Evolutionary conservation across 1,140 invertebrate species (phyloP).

Genomic region (Drosophila mayri): DNA sequence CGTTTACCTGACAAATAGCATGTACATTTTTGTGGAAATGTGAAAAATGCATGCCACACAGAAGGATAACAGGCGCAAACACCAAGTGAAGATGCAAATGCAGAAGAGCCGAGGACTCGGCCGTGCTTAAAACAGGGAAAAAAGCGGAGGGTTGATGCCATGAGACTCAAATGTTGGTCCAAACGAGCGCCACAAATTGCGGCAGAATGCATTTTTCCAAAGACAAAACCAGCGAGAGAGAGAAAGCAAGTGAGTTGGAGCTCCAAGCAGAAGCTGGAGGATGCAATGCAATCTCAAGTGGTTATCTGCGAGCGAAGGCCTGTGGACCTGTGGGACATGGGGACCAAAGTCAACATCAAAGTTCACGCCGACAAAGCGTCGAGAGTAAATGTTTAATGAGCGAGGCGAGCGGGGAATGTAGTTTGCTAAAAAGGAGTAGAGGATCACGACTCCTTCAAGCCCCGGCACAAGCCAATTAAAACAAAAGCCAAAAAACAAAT

Average conservation of each 20-base stretch:
- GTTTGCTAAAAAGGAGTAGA: conserved; percentile 61
- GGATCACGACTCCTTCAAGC: conserved; percentile 68
- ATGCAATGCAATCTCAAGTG: conserved; percentile 77
- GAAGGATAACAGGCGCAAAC: conserved; percentile 19
- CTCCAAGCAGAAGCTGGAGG: background rate
- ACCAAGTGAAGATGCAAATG: conserved; percentile 45
- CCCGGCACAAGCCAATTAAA: conserved; percentile 75
- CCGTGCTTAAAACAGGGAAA: conserved; percentile 2
- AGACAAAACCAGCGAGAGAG: conserved; percentile 51
- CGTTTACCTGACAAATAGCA: conserved; percentile 43
- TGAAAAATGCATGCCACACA: conserved; percentile 44
- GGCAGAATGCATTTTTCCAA: conserved; percentile 81
- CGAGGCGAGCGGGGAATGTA: conserved; percentile 49
- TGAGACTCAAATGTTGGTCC: conserved; percentile 37
- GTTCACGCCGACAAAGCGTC: conserved; percentile 82
- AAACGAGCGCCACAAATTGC: conserved; percentile 71
- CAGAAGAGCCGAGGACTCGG: conserved; percentile 32
- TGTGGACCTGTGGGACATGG: conserved; percentile 39
- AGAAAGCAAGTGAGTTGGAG: conserved; percentile 10
- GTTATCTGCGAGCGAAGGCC: conserved; percentile 68
- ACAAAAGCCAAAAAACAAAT: conserved; percentile 83
- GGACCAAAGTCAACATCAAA: conserved; percentile 79
- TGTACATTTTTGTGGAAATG: conserved; percentile 57
- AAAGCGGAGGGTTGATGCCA: conserved; percentile 26
- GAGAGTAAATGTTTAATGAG: conserved; percentile 82